Base-by-base conservation (phyloP, 2,113 vertebrate species). In the Oreamnos americanus region DNA sequence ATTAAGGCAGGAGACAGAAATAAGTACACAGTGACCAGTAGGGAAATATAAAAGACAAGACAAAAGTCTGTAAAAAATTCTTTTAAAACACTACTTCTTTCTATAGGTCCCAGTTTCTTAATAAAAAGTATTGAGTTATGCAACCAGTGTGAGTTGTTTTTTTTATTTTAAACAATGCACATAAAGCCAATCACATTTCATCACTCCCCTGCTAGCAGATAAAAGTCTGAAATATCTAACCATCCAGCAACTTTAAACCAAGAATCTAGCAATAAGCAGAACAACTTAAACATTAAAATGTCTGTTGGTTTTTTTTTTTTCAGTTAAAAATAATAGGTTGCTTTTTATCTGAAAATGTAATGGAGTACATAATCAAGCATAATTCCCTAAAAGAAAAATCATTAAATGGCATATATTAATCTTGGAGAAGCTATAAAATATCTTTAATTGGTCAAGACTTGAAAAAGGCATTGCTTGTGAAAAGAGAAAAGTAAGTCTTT, bases 331-430 rank as follows among this genome's bases (percentile, higher is more conserved):
- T 43, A 78, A 84, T 1, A 76, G 1, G 39, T 30, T 88, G 39
- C 11, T 57, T 43, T 91, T 15, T 49, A 36, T 84, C 14, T 92
- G 53, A 96, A 97, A 91, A 94, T 93, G 78, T 25, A 95, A 19
- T 64, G 33, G 30, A 58, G 90, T 57, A 93, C 49, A 17, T 64
- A 87, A 97, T 90, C 23, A 90, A 97, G 55, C 16, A 92, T 9
- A 85, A 67, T 58, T 90, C 94, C 8, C 26, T 91, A n/a, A 96
- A 92, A 58, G 57, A 49, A 92, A 96, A 87, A 71, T 53, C 74
- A 55, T 9, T 6, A 90, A 96, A 91, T 25, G 76, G 2, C 2
- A 95, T 17, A 85, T 53, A 58, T 17, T 71, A 87, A 87, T 71
- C 23, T 30, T 49, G 8, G 2, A 17, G 2, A 58, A 53, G 64